Percentiles rank a stretch among this genome's conserved stretches.
These are phyloP conservation scores for Erythrolamprus reginae DNA, from an alignment of 2,113 vertebrate species.

Conservation along the genomic window DNA sequence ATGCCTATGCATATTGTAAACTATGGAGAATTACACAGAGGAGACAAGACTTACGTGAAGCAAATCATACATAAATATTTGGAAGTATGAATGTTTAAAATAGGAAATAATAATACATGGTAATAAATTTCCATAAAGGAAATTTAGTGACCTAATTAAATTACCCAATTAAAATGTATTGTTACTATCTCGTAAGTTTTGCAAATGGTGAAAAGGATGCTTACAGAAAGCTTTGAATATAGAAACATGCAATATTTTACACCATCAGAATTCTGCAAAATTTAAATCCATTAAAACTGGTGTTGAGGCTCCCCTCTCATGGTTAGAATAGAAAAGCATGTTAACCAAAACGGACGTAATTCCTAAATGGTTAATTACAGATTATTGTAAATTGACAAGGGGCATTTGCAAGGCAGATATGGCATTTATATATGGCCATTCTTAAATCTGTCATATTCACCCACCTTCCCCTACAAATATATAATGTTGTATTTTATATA, in stretches of 20 bases:
- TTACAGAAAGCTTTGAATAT: background rate
- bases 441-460: background rate
- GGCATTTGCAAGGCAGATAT: background rate
- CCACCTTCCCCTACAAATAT: background rate
- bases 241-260: background rate
- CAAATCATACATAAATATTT: background rate
- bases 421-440: background rate
- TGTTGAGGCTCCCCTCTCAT: rapidly evolving
- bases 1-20: slow-evolving; percentile 45
- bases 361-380: background rate
- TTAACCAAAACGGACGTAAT: background rate
- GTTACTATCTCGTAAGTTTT: background rate
- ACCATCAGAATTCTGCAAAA: background rate
- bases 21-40: slow-evolving; percentile 36
- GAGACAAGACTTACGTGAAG: slow-evolving; percentile 26
- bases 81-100: slow-evolving; percentile 29
- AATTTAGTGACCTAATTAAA: slow-evolving; percentile 28
- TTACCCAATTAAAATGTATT: slow-evolving; percentile 4
- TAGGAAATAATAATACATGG: slow-evolving; percentile 12
- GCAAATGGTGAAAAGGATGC: background rate
- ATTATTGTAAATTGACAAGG: background rate
- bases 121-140: slow-evolving; percentile 36
- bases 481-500: too few species aligned
- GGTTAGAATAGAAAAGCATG: background rate
- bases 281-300: background rate